phyloP scores from a whole-genome alignment of 2,113 vertebrate species.

The Corythaixoides concolor region DNA sequence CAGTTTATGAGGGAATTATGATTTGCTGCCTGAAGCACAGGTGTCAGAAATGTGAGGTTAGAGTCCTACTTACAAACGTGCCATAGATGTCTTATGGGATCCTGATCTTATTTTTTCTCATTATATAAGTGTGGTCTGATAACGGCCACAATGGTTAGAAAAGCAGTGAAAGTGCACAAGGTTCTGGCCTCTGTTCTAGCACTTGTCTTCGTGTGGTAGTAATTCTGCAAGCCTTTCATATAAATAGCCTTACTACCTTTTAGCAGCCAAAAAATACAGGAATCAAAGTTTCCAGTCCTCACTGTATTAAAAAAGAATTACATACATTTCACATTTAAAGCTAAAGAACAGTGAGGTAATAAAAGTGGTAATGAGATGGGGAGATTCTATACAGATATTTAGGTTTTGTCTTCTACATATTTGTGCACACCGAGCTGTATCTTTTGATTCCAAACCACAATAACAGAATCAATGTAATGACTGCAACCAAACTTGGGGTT shows the following conservation, averaged over 20 bases:
- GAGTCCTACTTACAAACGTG: not conserved
- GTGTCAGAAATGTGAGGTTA: not conserved
- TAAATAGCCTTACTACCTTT: not conserved
- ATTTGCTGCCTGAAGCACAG: not conserved
- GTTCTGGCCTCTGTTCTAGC: not conserved
- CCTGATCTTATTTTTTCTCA: not conserved
- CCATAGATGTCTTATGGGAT: not conserved
- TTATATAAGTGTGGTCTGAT: not conserved
- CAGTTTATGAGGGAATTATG: not conserved
- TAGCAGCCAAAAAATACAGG: not conserved
- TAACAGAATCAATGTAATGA: not conserved
- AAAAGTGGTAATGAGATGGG: not conserved
- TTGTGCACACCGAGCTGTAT: not conserved
- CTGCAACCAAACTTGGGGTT: not conserved
- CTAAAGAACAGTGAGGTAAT: not conserved
- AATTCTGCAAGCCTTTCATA: not conserved
- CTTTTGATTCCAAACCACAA: constrained; percentile 8
- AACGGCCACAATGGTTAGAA: not conserved
- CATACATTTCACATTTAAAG: not conserved
- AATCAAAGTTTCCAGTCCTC: not conserved
- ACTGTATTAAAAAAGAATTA: not conserved
- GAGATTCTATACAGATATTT: not conserved
- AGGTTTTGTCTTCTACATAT: not conserved
- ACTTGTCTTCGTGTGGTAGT: not conserved
- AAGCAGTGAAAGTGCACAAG: not conserved